These are phyloP conservation scores for Vimba vimba DNA, from an alignment of 2,113 vertebrate genomes.

Conservation along the genomic window DNA sequence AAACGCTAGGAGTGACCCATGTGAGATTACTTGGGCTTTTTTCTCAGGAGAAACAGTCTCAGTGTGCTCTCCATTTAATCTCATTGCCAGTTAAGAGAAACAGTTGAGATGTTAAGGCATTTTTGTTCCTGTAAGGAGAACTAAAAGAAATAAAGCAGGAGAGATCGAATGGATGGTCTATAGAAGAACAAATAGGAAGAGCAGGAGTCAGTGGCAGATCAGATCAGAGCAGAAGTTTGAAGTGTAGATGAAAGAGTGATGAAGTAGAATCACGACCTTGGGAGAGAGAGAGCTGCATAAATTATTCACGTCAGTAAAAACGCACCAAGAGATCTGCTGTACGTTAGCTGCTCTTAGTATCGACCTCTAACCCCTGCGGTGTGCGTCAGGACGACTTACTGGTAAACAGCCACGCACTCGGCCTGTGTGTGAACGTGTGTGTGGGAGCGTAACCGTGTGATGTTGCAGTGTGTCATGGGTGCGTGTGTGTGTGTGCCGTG, in stretches of 20 bases:
- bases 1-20: not conserved
- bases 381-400: conserved; percentile 31
- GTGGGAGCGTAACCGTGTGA: not conserved
- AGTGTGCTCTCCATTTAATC: not conserved
- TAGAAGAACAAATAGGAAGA: conserved; percentile 52
- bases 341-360: conserved; percentile 48
- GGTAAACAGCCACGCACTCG: conserved; percentile 24
- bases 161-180: conserved; percentile 18
- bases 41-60: not conserved
- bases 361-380: conserved; percentile 50
- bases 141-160: not conserved
- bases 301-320: conserved; percentile 55
- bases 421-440: conserved; percentile 22
- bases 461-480: conserved; percentile 7
- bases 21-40: not conserved
- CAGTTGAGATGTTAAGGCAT: not conserved
- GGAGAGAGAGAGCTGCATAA: conserved; percentile 41
- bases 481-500: conserved; percentile 6
- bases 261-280: conserved; percentile 44
- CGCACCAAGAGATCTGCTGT: conserved; percentile 47
- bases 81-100: not conserved
- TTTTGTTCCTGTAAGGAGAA: not conserved
- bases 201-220: conserved; percentile 10
- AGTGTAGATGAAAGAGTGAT: conserved; percentile 34
- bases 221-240: conserved; percentile 47